Percentiles rank a stretch among this genome's conserved stretches.
Evolutionary conservation across 2,113 vertebrate genomes (phyloP).

Genomic region (Coptodon bakossiorum): DNA sequence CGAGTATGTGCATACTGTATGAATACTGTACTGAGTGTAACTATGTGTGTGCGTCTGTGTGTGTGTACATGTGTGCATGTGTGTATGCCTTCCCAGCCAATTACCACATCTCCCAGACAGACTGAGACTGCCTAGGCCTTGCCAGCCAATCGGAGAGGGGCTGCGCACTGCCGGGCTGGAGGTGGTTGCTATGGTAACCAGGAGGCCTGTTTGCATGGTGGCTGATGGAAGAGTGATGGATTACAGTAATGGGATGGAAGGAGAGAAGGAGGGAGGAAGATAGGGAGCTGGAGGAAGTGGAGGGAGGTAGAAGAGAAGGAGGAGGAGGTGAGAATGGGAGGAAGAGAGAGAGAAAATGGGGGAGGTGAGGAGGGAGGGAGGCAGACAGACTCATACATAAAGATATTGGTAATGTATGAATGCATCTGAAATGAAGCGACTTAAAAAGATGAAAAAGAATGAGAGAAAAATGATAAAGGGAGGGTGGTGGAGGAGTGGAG

Average conservation of each 20-base stretch:
- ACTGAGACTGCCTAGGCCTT: slow-evolving; percentile 66
- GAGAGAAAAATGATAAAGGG: slow-evolving; percentile 51
- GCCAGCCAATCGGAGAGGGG: slow-evolving; percentile 73
- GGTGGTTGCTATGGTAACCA: slow-evolving; percentile 83
- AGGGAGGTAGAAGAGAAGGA: neutral
- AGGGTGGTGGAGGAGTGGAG: neutral
- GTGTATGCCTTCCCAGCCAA: slow-evolving; percentile 77
- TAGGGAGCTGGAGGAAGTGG: neutral
- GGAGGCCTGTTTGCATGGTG: slow-evolving; percentile 76
- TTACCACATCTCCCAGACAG: slow-evolving; percentile 79
- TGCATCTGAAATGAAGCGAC: slow-evolving; percentile 66
- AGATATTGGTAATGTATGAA: slow-evolving; percentile 72
- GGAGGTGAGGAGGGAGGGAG: neutral
- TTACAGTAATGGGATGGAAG: slow-evolving; percentile 75
- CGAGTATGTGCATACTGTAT: slow-evolving; percentile 1
- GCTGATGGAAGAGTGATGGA: slow-evolving; percentile 78
- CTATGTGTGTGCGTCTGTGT: neutral
- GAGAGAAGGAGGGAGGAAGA: neutral
- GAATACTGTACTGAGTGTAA: slow-evolving; percentile 18
- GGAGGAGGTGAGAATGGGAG: neutral
- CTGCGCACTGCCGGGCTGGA: slow-evolving; percentile 74
- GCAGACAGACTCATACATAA: slow-evolving; percentile 66
- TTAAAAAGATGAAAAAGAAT: slow-evolving; percentile 56
- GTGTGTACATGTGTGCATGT: slow-evolving; percentile 8
- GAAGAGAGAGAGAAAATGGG: neutral